Percentiles rank a stretch among this genome's conserved stretches.
phyloP scores from a whole-genome alignment of 2,113 vertebrate genomes.

The Nesogale talazaci region DNA sequence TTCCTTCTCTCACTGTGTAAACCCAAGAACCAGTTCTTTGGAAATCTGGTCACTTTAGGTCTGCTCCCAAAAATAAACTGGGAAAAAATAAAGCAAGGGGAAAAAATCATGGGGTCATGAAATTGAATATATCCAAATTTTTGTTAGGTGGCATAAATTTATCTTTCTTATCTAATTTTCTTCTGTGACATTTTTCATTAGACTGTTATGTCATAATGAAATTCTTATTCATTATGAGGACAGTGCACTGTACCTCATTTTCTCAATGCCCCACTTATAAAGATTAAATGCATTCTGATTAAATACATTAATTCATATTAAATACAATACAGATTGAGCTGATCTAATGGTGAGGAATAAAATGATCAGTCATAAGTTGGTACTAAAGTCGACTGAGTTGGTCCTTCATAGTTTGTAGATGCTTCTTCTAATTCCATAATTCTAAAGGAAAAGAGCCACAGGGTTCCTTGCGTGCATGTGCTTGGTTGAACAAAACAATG shows the following conservation, averaged over 20 bases:
- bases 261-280: background rate
- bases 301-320: too few relatives aligned
- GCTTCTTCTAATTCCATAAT: background rate
- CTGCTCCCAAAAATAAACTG: background rate
- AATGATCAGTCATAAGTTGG: background rate
- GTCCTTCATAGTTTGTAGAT: background rate
- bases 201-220: too few relatives aligned
- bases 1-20: conserved; percentile 35
- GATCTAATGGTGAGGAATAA: conserved; percentile 29
- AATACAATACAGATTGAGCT: background rate
- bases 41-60: too few relatives aligned
- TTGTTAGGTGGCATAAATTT: conserved; percentile 30
- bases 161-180: conserved; percentile 12
- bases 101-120: conserved; percentile 25
- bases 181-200: conserved; percentile 18
- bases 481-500: background rate
- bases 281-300: background rate
- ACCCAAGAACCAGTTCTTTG: conserved; percentile 29
- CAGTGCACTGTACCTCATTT: background rate
- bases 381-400: background rate
- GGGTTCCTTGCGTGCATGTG: background rate
- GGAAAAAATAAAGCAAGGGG: background rate
- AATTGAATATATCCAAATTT: conserved; percentile 32
- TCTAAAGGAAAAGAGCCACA: background rate
- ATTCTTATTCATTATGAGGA: background rate